A percentile compares a stretch with the other conserved stretches of the same genome.
phyloP scores from a whole-genome alignment of 2,797 vertebrate genomes.

The Ctenosaura bakeri region DNA sequence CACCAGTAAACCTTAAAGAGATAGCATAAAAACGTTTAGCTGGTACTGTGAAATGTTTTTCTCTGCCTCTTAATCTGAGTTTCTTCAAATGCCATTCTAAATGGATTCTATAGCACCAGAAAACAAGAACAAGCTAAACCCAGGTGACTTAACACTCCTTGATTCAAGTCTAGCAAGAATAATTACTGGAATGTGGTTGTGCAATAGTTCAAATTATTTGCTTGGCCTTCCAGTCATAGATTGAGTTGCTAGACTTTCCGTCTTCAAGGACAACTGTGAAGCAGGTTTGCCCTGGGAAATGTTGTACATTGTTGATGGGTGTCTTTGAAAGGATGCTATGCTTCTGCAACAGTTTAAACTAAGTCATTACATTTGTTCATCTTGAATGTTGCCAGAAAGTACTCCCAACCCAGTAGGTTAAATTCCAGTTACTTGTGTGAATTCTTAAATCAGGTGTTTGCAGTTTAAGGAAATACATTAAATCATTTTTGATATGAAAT shows the following conservation, averaged over 20 bases:
- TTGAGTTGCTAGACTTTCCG: slow-evolving; percentile 1
- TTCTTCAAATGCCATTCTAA: not conserved
- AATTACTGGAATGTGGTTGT: not conserved
- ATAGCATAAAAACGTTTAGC: slow-evolving; percentile 9
- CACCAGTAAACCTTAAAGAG: not conserved
- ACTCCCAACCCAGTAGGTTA: slow-evolving; percentile 30
- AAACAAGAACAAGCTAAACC: not conserved
- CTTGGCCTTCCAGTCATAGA: not conserved
- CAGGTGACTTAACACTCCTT: not conserved
- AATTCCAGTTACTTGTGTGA: not conserved
- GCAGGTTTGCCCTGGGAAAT: slow-evolving; percentile 11
- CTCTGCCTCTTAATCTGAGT: not conserved
- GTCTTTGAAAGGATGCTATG: not conserved
- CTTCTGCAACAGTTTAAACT: not conserved
- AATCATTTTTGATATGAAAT: slow-evolving; percentile 9
- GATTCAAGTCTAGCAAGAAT: not conserved
- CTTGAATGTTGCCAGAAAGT: slow-evolving; percentile 6
- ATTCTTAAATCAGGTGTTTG: slow-evolving; percentile 20
- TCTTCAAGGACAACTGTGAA: not conserved
- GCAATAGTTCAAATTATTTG: slow-evolving; percentile 17
- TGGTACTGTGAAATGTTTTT: not conserved
- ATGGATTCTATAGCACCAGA: not conserved
- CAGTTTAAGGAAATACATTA: not conserved
- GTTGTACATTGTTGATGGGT: not conserved
- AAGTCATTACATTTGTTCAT: slow-evolving; percentile 14